Conservation (phyloP, 2,113 vertebrate species). For the Pseudonaja textilis region DNA sequence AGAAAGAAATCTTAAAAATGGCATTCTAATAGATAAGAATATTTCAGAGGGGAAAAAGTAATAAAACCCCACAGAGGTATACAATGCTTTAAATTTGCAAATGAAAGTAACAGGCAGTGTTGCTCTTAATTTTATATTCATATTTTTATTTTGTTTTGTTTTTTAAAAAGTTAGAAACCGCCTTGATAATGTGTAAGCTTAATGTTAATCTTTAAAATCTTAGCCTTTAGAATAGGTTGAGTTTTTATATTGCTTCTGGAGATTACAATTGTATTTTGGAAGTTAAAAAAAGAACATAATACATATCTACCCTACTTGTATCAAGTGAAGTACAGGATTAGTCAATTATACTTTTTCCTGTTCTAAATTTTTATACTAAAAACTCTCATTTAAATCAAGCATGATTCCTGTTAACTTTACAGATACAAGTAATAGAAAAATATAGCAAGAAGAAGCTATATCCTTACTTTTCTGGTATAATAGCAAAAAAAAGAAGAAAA, state of each 20-base stretch:
- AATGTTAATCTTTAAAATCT: neutral
- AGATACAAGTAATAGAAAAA: neutral
- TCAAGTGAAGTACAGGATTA: neutral
- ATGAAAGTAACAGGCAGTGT: neutral
- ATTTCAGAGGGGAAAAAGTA: neutral
- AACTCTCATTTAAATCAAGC: neutral
- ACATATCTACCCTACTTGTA: neutral
- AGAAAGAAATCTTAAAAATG: neutral
- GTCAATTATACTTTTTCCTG: neutral
- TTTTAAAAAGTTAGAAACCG: neutral
- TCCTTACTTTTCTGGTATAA: neutral
- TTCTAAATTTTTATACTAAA: neutral
- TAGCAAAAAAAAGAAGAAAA: neutral
- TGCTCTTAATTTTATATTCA: neutral
- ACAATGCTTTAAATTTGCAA: neutral
- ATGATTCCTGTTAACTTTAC: neutral
- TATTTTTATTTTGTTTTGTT: neutral
- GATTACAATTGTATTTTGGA: neutral
- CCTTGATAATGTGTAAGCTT: neutral
- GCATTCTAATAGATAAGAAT: neutral
- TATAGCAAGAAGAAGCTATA: neutral
- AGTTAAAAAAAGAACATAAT: neutral
- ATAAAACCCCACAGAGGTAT: neutral
- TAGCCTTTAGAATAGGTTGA: neutral
- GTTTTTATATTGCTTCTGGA: neutral